A percentile compares a stretch with the other conserved stretches of the same genome.
phyloP scores from a whole-genome alignment of 1,140 invertebrate genomes.

The Marisa cornuarietis region DNA sequence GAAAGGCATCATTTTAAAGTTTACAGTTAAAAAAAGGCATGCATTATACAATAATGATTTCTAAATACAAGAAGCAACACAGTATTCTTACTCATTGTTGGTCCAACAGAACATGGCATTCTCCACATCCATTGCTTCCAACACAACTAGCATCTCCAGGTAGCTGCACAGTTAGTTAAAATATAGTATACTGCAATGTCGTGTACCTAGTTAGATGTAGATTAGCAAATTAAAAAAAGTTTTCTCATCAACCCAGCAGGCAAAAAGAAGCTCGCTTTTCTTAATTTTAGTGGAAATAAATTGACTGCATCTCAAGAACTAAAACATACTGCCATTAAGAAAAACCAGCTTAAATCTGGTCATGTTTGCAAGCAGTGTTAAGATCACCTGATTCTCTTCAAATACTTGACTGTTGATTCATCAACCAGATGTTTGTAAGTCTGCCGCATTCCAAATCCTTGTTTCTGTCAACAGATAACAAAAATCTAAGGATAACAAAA shows the following conservation, averaged over 20 bases:
- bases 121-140: slow-evolving; percentile 60
- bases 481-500: no score
- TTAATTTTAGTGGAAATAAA: no score
- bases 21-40: background rate
- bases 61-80: no score
- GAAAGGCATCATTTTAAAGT: background rate
- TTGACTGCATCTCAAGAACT: no score
- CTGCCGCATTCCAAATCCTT: slow-evolving; percentile 60
- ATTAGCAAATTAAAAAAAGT: no score
- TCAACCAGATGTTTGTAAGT: slow-evolving; percentile 54
- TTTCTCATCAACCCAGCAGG: no score
- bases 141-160: slow-evolving; percentile 57
- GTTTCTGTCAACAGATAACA: slow-evolving; percentile 44
- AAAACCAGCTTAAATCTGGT: no score
- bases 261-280: no score
- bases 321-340: no score
- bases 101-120: slow-evolving; percentile 20
- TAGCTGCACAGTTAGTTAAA: slow-evolving; percentile 41
- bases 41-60: no score
- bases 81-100: background rate
- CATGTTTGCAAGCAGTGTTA: no score
- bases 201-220: no score
- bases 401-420: slow-evolving; percentile 46
- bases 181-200: background rate
- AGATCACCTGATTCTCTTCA: slow-evolving; percentile 57